Evolutionary conservation across 2,888 invertebrate species (phyloP).

Genomic region (Chirona hameri): DNA sequence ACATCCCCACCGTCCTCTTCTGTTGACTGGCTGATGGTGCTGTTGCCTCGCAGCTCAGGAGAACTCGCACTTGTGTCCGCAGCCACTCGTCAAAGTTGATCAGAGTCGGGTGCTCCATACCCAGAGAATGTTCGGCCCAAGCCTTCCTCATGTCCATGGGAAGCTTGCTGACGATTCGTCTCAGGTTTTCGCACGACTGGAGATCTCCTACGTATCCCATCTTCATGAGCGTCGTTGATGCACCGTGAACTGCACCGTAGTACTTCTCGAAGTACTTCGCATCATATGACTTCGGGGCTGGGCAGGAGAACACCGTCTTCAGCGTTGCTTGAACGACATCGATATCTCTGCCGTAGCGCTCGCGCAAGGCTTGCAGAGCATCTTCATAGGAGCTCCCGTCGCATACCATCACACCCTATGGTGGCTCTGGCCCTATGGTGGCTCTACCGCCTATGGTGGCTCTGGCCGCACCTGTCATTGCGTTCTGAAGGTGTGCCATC

Average conservation of each 20-base stretch:
- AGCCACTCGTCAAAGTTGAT: background rate
- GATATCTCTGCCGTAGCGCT: background rate
- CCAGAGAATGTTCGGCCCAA: background rate
- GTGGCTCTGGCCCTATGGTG: too few relatives aligned
- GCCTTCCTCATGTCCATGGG: background rate
- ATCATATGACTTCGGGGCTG: background rate
- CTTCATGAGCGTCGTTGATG: background rate
- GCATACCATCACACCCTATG: background rate
- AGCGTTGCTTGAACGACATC: background rate
- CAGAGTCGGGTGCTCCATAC: background rate
- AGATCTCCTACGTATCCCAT: background rate
- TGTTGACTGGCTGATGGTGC: background rate
- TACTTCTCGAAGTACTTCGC: background rate
- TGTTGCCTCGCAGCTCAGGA: background rate
- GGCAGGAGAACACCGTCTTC: background rate
- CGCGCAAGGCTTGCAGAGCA: background rate
- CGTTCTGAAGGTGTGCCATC: background rate
- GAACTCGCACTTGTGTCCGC: background rate
- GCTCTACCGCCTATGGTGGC: too few relatives aligned
- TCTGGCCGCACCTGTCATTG: background rate
- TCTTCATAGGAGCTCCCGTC: background rate
- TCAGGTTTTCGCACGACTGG: background rate
- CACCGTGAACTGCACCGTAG: background rate
- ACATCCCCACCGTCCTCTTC: background rate
- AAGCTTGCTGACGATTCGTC: background rate